Evolutionary conservation across 1,140 invertebrate species (phyloP).

Genomic region (Brachionus rotundiformis): DNA sequence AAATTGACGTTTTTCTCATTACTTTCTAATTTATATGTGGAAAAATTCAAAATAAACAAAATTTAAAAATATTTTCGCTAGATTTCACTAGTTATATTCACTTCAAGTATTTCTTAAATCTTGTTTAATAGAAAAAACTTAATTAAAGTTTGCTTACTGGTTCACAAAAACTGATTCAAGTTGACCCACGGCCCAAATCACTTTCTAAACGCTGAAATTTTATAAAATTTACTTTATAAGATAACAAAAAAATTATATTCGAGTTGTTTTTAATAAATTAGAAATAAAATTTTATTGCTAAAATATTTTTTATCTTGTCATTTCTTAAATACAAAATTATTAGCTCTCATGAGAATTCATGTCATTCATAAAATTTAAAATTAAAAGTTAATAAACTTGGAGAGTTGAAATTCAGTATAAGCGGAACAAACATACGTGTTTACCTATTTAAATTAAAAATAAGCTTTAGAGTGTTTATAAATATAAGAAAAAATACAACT

Average conservation of each 20-base stretch:
- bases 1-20: constrained; percentile 30
- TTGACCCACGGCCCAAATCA: no score
- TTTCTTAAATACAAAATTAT: neutral
- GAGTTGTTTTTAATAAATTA: no score
- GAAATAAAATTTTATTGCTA: no score
- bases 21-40: neutral
- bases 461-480: no score
- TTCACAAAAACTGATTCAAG: neutral
- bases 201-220: neutral
- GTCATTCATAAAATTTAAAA: neutral
- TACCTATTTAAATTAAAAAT: neutral
- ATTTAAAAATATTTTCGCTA: neutral
- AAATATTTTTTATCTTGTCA: constrained; percentile 13
- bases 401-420: neutral
- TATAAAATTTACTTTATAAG: no score
- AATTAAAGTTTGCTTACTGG: neutral
- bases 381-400: neutral
- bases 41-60: constrained; percentile 29
- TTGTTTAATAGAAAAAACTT: neutral
- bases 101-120: constrained; percentile 2
- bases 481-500: no score
- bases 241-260: no score
- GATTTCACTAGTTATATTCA: constrained; percentile 8
- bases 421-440: neutral
- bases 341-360: neutral